These are phyloP conservation scores for Pelodytes ibericus DNA, from an alignment of 2,797 vertebrate genomes.

Conservation along the genomic window DNA sequence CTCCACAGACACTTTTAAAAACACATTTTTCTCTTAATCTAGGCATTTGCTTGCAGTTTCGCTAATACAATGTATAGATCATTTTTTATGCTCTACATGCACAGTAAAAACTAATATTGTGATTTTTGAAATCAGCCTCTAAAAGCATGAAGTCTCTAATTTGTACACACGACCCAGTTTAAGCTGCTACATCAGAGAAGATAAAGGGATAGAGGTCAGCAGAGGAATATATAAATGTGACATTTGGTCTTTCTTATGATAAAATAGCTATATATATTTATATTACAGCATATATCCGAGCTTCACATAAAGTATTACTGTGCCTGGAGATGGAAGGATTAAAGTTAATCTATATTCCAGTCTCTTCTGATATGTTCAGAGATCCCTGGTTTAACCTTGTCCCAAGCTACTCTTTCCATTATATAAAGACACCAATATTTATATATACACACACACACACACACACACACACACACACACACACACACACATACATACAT, in stretches of 20 bases:
- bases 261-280: neutral
- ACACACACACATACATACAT: too few species aligned
- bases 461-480: too few species aligned
- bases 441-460: too few species aligned
- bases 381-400: constrained; percentile 32
- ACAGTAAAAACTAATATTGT: too few species aligned
- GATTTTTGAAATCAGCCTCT: neutral
- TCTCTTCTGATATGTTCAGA: neutral
- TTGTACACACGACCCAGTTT: constrained; percentile 3
- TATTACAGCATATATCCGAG: constrained; percentile 23
- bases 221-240: neutral
- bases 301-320: constrained; percentile 7
- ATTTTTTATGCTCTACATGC: too few species aligned
- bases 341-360: constrained; percentile 2
- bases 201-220: constrained; percentile 1
- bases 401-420: neutral
- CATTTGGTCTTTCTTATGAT: neutral
- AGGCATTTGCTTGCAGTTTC: too few species aligned
- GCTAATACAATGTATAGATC: too few species aligned
- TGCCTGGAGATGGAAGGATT: neutral
- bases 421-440: too few species aligned
- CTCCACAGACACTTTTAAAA: too few species aligned
- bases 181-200: neutral
- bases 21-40: too few species aligned
- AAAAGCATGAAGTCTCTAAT: constrained; percentile 22